These are phyloP conservation scores for Setophaga petechia DNA, from an alignment of 2,113 vertebrate genomes.

Conservation along the genomic window DNA sequence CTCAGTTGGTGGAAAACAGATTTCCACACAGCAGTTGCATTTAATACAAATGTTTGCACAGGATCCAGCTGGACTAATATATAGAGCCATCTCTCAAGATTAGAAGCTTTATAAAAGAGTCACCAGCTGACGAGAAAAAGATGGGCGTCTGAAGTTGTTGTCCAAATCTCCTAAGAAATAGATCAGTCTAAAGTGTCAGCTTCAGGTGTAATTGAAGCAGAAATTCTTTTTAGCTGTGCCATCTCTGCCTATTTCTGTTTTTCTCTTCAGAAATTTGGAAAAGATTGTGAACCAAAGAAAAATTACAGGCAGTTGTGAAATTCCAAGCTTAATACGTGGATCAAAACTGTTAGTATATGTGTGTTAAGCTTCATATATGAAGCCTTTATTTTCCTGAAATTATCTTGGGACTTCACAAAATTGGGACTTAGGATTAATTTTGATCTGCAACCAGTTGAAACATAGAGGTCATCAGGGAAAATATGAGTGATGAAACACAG, in stretches of 20 bases:
- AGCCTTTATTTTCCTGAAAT: not conserved
- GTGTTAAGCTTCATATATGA: not conserved
- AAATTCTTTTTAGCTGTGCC: not conserved
- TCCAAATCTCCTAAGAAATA: not conserved
- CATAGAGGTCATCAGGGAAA: not conserved
- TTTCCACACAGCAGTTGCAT: slow-evolving; percentile 53
- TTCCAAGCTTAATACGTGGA: not conserved
- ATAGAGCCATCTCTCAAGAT: not conserved
- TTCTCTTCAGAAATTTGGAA: not conserved
- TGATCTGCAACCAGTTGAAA: not conserved
- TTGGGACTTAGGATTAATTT: not conserved
- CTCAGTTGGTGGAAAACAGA: slow-evolving; percentile 59
- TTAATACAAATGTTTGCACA: slow-evolving; percentile 45
- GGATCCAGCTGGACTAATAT: slow-evolving; percentile 44
- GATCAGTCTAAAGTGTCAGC: not conserved
- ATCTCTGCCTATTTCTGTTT: not conserved
- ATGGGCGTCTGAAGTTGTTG: not conserved
- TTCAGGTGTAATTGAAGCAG: not conserved
- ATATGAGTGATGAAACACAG: not conserved
- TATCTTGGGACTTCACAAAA: not conserved
- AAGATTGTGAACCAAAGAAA: not conserved
- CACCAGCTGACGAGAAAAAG: not conserved
- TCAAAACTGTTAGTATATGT: not conserved
- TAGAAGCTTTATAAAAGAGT: not conserved
- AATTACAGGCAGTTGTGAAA: not conserved